A percentile compares a stretch with the other conserved stretches of the same genome.
These are phyloP conservation scores for Metallyticus violacea DNA, from an alignment of 2,888 invertebrate genomes.

Conservation along the genomic window DNA sequence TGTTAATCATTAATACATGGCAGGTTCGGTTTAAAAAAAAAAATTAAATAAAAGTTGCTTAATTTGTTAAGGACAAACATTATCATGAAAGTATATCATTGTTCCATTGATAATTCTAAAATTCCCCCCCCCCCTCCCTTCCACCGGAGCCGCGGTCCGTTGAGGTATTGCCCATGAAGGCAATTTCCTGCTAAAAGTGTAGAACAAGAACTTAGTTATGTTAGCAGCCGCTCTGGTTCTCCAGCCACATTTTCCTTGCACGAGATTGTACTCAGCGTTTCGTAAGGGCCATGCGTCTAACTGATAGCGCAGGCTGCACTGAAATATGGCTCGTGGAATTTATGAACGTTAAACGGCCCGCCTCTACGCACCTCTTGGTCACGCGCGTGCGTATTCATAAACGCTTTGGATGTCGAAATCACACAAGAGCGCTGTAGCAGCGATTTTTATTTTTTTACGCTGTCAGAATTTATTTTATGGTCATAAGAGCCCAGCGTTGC, in stretches of 20 bases:
- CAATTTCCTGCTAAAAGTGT: too few relatives aligned
- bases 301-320: neutral
- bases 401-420: neutral
- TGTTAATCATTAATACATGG: too few relatives aligned
- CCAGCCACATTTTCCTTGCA: neutral
- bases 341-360: neutral
- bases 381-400: neutral
- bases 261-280: neutral
- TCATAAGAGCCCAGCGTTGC: neutral
- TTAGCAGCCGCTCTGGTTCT: too few relatives aligned
- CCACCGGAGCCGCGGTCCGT: too few relatives aligned
- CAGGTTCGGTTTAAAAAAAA: too few relatives aligned
- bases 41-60: too few relatives aligned
- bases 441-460: neutral
- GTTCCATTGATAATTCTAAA: too few relatives aligned
- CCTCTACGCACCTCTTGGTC: neutral
- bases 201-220: too few relatives aligned
- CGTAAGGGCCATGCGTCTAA: neutral
- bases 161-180: too few relatives aligned
- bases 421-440: neutral
- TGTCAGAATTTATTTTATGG: neutral
- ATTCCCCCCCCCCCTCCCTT: too few relatives aligned
- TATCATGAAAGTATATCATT: too few relatives aligned
- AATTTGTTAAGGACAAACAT: too few relatives aligned
- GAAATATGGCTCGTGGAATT: neutral